Conservation (phyloP, 2,888 invertebrate species). For the Theristus sp. region DNA sequence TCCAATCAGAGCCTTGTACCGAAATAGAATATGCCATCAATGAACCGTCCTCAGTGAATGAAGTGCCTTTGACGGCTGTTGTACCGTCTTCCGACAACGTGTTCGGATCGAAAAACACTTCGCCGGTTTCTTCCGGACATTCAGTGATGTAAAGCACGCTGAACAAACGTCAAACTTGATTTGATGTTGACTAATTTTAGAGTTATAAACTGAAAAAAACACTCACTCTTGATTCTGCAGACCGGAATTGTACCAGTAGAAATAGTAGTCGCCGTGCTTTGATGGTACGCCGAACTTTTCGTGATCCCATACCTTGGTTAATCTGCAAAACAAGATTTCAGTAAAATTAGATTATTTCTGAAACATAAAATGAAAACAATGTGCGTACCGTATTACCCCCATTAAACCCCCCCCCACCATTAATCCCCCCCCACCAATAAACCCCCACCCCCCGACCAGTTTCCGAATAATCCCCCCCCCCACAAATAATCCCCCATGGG, state of each 20-base stretch:
- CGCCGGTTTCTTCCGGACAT: constrained; percentile 46
- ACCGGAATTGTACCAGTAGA: constrained; percentile 77
- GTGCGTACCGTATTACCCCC: too few relatives aligned
- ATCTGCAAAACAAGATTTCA: constrained; percentile 35
- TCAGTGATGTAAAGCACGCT: constrained; percentile 80
- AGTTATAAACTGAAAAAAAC: too few relatives aligned
- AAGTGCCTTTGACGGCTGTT: constrained; percentile 51
- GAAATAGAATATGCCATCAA: constrained; percentile 78
- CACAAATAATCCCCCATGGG: too few relatives aligned
- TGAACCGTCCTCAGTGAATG: constrained; percentile 72
- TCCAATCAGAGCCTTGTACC: constrained; percentile 87
- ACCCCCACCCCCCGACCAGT: too few relatives aligned
- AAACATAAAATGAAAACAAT: too few relatives aligned
- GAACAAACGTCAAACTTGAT: too few relatives aligned
- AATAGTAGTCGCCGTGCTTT: constrained; percentile 63
- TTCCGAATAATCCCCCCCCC: too few relatives aligned
- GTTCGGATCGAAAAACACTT: constrained; percentile 86
- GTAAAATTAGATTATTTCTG: too few relatives aligned
- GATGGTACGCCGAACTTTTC: constrained; percentile 79
- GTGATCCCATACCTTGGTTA: constrained; percentile 83
- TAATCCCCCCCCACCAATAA: too few relatives aligned
- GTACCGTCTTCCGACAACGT: constrained; percentile 73
- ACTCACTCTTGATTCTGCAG: constrained; percentile 94
- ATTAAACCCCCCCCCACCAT: too few relatives aligned
- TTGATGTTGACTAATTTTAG: too few relatives aligned